Percentiles rank a stretch among this genome's conserved stretches.
Evolutionary conservation across 2,113 vertebrate species (phyloP).

Genomic region (Hepsetus odoe): DNA sequence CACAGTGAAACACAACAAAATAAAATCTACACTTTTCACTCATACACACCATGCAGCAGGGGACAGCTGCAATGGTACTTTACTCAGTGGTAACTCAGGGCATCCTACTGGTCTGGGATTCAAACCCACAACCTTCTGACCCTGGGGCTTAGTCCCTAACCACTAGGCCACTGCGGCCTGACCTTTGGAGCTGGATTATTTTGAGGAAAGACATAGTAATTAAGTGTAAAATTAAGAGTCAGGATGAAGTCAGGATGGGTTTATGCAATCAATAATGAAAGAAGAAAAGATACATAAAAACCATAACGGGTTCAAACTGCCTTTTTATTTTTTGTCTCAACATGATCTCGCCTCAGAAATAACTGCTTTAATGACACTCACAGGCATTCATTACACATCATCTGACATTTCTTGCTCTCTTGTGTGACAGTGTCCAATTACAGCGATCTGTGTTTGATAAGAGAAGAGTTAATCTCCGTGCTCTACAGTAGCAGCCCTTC

Average conservation of each 20-base stretch:
- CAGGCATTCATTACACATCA: constrained; percentile 24
- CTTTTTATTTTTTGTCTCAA: constrained; percentile 11
- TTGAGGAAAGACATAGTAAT: no score
- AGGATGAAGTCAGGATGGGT: neutral
- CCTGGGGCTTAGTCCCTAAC: no score
- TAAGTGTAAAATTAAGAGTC: no score
- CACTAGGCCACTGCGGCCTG: no score
- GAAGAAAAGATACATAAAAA: neutral
- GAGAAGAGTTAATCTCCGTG: constrained; percentile 8
- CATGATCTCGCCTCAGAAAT: constrained; percentile 1
- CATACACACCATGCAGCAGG: no score
- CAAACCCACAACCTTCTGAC: no score
- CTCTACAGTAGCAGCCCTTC: neutral
- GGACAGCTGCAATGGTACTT: no score
- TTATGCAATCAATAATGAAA: neutral
- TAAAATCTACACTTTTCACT: no score
- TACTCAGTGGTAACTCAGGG: no score
- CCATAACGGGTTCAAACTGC: neutral
- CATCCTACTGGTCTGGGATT: no score
- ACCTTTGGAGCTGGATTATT: no score
- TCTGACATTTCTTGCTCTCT: neutral
- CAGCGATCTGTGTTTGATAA: constrained; percentile 39
- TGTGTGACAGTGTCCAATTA: neutral
- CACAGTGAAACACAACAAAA: no score
- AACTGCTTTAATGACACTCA: neutral